Evolutionary conservation across 1,140 invertebrate species (phyloP).

Genomic region (Metaphire vulgaris): DNA sequence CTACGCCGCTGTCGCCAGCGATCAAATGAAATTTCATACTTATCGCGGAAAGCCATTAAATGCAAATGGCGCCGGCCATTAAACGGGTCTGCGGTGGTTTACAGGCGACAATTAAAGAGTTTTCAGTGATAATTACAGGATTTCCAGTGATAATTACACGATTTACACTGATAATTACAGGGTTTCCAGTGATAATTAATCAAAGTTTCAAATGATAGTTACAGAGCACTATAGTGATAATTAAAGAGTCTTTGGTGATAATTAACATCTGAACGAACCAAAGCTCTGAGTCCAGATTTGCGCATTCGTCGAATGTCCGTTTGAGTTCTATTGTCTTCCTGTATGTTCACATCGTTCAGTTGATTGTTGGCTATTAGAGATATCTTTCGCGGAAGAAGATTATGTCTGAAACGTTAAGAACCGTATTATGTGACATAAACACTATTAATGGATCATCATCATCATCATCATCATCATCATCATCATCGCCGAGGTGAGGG

Average conservation of each 20-base stretch:
- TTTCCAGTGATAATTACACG: background rate
- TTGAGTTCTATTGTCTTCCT: background rate
- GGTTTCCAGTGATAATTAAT: background rate
- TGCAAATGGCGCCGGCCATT: too few relatives aligned
- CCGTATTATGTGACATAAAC: too few relatives aligned
- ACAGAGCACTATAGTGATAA: background rate
- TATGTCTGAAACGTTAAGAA: too few relatives aligned
- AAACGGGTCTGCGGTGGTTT: too few relatives aligned
- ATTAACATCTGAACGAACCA: background rate
- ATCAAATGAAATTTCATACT: too few relatives aligned
- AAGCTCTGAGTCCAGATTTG: background rate
- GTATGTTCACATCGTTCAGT: background rate
- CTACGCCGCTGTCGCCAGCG: too few relatives aligned
- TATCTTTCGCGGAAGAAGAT: background rate
- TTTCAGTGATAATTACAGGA: background rate
- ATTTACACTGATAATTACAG: background rate
- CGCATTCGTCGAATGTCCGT: background rate
- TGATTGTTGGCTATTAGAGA: background rate
- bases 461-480: too few relatives aligned
- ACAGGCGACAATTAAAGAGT: background rate
- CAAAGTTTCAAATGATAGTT: background rate
- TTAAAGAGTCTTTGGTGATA: background rate
- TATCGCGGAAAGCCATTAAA: too few relatives aligned
- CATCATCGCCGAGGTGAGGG: too few relatives aligned
- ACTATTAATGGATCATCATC: too few relatives aligned